These are phyloP conservation scores for Eublepharis macularius DNA, from an alignment of 2,113 vertebrate genomes.

Conservation along the genomic window DNA sequence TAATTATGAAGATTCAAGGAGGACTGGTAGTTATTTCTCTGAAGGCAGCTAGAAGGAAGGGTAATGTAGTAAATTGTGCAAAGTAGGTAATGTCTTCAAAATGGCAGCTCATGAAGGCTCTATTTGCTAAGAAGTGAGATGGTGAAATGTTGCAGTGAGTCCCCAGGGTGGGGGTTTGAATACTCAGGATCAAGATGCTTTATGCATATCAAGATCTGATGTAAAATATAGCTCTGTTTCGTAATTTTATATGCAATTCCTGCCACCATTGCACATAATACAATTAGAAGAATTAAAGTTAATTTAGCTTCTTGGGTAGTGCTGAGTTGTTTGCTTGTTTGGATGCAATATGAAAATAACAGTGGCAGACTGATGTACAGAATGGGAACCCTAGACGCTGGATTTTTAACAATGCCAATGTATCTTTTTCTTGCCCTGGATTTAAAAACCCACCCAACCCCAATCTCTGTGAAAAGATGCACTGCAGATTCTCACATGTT, in stretches of 20 bases:
- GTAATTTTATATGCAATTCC: not conserved
- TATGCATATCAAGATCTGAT: slow-evolving; percentile 27
- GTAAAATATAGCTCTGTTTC: slow-evolving; percentile 9
- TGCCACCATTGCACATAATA: not conserved
- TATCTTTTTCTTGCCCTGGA: slow-evolving; percentile 53
- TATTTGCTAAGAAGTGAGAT: not conserved
- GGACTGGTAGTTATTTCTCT: not conserved
- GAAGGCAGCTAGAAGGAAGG: not conserved
- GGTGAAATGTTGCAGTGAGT: not conserved
- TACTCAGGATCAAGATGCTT: not conserved
- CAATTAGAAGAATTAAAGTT: not conserved
- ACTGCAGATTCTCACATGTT: slow-evolving; percentile 61
- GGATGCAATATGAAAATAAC: slow-evolving; percentile 43
- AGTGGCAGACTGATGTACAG: slow-evolving; percentile 28
- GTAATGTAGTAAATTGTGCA: not conserved
- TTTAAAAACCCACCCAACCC: slow-evolving; percentile 54
- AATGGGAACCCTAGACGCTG: slow-evolving; percentile 36
- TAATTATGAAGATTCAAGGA: not conserved
- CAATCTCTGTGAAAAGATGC: slow-evolving; percentile 64
- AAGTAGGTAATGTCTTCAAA: accelerated
- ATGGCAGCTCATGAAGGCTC: too few relatives aligned
- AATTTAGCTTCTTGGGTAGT: slow-evolving; percentile 24
- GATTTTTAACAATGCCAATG: slow-evolving; percentile 22
- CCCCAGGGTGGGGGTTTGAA: not conserved
- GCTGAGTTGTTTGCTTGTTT: slow-evolving; percentile 41